phyloP scores from a whole-genome alignment of 2,888 invertebrate genomes.

The Andrena flavipes region DNA sequence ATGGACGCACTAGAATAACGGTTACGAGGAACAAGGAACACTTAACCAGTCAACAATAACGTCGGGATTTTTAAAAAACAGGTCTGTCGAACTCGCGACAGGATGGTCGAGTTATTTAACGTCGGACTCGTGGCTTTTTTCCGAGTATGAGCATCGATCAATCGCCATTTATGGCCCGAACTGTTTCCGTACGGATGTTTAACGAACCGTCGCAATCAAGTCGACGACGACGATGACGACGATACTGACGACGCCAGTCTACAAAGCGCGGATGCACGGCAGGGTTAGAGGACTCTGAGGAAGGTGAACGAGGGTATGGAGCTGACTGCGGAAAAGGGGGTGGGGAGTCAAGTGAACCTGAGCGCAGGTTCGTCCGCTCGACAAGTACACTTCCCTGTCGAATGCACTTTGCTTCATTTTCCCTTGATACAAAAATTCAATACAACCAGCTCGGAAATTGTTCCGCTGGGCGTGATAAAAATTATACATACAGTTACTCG shows the following conservation, averaged over 20 bases:
- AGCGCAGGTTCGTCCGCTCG: conserved; percentile 68
- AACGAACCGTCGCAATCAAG: conserved; percentile 33
- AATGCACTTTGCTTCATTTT: conserved; percentile 35
- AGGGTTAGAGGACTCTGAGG: conserved; percentile 61
- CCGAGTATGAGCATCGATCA: background rate
- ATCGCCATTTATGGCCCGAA: background rate
- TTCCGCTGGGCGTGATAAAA: background rate
- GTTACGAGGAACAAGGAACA: conserved; percentile 9
- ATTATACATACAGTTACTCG: too few species aligned
- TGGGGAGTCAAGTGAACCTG: conserved; percentile 60
- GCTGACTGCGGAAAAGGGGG: conserved; percentile 37
- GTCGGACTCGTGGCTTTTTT: background rate
- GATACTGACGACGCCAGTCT: conserved; percentile 64
- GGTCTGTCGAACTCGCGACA: background rate
- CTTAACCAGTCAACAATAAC: conserved; percentile 23
- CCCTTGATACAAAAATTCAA: background rate
- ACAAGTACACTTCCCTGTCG: conserved; percentile 41
- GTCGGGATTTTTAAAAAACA: conserved; percentile 10
- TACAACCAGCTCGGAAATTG: background rate
- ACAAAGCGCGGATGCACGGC: conserved; percentile 62
- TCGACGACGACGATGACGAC: conserved; percentile 58
- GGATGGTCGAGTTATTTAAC: conserved; percentile 1
- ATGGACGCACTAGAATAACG: conserved; percentile 1
- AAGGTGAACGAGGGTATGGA: conserved; percentile 50
- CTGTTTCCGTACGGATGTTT: background rate